Evolutionary conservation across 2,888 invertebrate species (phyloP), one percentile per base, ranked within the genome.

Genomic region (Melanostoma scalare): DNA sequence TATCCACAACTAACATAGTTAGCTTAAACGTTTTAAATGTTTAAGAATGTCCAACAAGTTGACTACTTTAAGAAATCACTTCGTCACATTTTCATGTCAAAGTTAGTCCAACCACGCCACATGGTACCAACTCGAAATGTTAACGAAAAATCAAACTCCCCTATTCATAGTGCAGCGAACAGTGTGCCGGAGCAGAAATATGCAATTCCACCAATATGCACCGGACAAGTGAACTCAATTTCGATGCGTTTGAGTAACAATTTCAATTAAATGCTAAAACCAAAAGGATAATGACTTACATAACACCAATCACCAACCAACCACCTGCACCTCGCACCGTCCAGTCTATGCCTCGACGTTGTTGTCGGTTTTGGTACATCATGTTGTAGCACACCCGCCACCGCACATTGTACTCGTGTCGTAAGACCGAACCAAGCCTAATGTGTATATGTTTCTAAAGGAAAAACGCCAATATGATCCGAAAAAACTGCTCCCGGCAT

Each of bases 251-350:
- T 82, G 50, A 68, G 77, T 61, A 77, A 73, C 81, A 73, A 77
- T 82, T 82, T 82, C 81, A 82, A 82, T 77, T 77, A 82, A 74
- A 82, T 72, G 63, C 60, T 53, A 60, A 78, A 82, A 65, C 78
- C 52, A 61, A 82, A 78, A 82, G 82, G 82, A 82, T 82, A 82
- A 82, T 82, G 78, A 68, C 82, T 82, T 78, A 74, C 82, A 78
- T 82, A 82, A 82, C 58, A 52, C 58, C 82, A 82, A 82, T 82
- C 82, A 82, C 73, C 20, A 20, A 20, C 20, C 20, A 20, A 20
- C 20, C 73, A 69, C 61, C 61, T 61, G 38, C 77, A 38, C 52
- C 38, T 38, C 38, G 44, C 50, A 50, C 6, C 48, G 50, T 6
- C 61, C 35, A 9, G 35, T 8, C 42, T 8, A 36, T 6, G 10